These are phyloP conservation scores for Amphiprion clarkii DNA, from an alignment of 2,797 vertebrate species.

Conservation along the genomic window DNA sequence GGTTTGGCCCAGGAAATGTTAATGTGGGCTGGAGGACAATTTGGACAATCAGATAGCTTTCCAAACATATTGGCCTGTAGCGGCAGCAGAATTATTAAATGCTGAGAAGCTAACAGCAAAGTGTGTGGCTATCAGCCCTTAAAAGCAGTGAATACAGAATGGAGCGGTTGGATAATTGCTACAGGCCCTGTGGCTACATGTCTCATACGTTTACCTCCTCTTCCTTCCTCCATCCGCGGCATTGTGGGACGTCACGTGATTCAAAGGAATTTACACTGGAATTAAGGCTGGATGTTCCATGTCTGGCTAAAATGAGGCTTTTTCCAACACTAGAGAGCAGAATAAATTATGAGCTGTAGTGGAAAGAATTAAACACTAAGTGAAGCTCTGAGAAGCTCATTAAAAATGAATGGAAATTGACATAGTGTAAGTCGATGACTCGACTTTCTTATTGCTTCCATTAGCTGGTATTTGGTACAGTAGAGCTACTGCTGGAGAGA, in stretches of 20 bases:
- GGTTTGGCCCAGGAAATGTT: constrained; percentile 46
- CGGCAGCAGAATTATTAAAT: constrained; percentile 1
- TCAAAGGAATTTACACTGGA: constrained; percentile 71
- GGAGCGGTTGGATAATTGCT: not conserved
- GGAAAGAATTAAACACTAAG: constrained; percentile 70
- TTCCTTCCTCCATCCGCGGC: constrained; percentile 19
- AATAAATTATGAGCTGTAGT: constrained; percentile 65
- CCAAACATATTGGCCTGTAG: not conserved
- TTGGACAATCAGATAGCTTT: constrained; percentile 19
- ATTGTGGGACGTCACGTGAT: constrained; percentile 41
- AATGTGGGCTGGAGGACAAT: constrained; percentile 32
- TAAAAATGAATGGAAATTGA: constrained; percentile 58
- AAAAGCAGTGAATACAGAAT: not conserved
- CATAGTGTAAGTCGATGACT: constrained; percentile 24
- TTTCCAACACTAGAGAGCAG: constrained; percentile 62
- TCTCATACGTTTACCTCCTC: constrained; percentile 47
- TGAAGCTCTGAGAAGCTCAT: constrained; percentile 54
- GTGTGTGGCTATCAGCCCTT: constrained; percentile 6
- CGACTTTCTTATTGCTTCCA: constrained; percentile 45
- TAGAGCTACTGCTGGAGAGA: constrained; percentile 41
- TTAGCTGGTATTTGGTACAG: constrained; percentile 42
- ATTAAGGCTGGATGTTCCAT: constrained; percentile 66
- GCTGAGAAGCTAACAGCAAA: not conserved
- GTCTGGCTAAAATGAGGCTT: constrained; percentile 63
- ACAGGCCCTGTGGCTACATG: constrained; percentile 15